A percentile compares a stretch with the other conserved stretches of the same genome.
Conservation (phyloP, 2,113 vertebrate genomes). For the Lepisosteus osseus region DNA sequence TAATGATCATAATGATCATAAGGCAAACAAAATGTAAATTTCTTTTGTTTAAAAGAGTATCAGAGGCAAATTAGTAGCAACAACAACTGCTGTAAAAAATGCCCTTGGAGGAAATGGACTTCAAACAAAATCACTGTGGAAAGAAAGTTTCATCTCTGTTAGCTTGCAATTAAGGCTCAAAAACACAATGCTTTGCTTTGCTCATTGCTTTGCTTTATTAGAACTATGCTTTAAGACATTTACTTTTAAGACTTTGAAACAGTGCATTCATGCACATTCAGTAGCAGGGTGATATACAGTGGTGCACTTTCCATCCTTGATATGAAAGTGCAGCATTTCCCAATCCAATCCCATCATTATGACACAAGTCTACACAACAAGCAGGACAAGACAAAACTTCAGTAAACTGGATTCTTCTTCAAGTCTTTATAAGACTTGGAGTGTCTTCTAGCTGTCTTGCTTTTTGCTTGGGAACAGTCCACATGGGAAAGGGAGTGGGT, state of each 20-base stretch:
- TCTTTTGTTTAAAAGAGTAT: no score
- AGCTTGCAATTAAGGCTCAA: no score
- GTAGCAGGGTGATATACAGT: conserved; percentile 30
- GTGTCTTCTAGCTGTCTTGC: conserved; percentile 11
- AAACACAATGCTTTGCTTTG: conserved; percentile 6
- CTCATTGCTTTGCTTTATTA: conserved; percentile 44
- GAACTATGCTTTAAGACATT: conserved; percentile 24
- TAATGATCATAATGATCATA: no score
- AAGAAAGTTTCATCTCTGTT: no score
- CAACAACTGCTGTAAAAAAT: no score
- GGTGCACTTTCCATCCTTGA: conserved; percentile 56
- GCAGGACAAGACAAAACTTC: not conserved
- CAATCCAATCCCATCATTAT: conserved; percentile 22
- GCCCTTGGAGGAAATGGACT: no score
- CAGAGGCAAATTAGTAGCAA: no score
- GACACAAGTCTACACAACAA: conserved; percentile 14
- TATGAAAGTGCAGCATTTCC: conserved; percentile 48
- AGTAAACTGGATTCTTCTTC: not conserved
- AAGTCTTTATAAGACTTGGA: conserved; percentile 30
- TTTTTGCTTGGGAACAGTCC: not conserved
- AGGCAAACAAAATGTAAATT: no score
- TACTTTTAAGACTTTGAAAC: conserved; percentile 5
- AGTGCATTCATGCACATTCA: conserved; percentile 28
- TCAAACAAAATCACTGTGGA: no score
- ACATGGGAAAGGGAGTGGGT: conserved; percentile 7